Percentiles rank a stretch among this genome's conserved stretches.
Evolutionary conservation across 2,113 vertebrate genomes (phyloP).

Genomic region (Megaceryle torquata): DNA sequence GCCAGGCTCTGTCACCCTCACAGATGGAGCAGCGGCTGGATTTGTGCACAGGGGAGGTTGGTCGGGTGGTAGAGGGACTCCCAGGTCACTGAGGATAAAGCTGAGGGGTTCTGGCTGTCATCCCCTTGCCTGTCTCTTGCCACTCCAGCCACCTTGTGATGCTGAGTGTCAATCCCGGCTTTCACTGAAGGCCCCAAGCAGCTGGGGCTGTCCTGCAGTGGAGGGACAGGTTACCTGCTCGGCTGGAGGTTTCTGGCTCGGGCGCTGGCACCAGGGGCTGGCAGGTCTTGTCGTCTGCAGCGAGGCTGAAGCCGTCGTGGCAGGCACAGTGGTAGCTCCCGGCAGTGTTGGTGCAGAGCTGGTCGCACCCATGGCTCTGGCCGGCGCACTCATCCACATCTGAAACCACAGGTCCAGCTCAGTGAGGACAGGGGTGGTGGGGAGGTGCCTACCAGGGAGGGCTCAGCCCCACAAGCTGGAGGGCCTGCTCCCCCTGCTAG

Average conservation of each 20-base stretch:
- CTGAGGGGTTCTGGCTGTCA: neutral
- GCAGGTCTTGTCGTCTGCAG: conserved; percentile 68
- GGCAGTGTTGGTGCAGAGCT: conserved; percentile 80
- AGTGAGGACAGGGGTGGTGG: neutral
- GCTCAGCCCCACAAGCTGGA: neutral
- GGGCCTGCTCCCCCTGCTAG: neutral
- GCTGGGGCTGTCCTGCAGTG: rapidly evolving
- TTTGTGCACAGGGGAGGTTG: neutral
- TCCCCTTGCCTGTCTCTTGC: neutral
- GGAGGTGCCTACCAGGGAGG: rapidly evolving
- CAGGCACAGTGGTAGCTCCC: conserved; percentile 86
- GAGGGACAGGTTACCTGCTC: conserved; percentile 46
- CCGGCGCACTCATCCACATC: conserved; percentile 85
- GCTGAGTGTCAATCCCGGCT: neutral
- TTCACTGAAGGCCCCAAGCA: neutral
- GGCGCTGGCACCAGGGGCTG: neutral
- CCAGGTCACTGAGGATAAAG: neutral
- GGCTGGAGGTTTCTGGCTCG: neutral
- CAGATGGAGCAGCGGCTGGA: neutral
- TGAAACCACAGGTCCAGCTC: conserved; percentile 28
- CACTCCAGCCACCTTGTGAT: neutral
- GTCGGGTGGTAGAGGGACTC: neutral
- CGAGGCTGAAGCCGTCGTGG: conserved; percentile 73
- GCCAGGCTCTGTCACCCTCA: neutral
- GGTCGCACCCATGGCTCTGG: conserved; percentile 70